Evolutionary conservation across 2,888 invertebrate species (phyloP).

Genomic region (Itoplectis maculator): DNA sequence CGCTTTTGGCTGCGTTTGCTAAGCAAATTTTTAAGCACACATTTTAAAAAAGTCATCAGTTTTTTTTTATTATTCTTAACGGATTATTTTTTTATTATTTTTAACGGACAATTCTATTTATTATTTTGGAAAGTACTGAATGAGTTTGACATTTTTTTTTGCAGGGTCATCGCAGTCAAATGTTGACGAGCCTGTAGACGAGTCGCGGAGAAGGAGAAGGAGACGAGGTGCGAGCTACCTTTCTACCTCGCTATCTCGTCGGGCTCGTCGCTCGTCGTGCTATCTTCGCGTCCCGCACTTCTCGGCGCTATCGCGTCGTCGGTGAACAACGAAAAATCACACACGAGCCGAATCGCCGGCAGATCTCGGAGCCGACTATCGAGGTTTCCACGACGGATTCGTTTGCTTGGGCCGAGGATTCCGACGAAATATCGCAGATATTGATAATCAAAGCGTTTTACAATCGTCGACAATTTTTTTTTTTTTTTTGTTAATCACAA

Average conservation of each 20-base stretch:
- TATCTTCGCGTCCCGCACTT: slow-evolving; percentile 18
- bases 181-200: slow-evolving; percentile 33
- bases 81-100: neutral
- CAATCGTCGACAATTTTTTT: neutral
- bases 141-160: neutral
- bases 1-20: neutral
- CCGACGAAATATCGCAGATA: neutral
- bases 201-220: slow-evolving; percentile 2
- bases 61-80: too few relatives aligned
- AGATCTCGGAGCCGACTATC: neutral
- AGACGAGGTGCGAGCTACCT: slow-evolving; percentile 31
- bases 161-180: slow-evolving; percentile 11
- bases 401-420: neutral
- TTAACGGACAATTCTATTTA: neutral
- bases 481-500: neutral
- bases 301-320: slow-evolving; percentile 44
- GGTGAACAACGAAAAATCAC: neutral
- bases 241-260: slow-evolving; percentile 44
- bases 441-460: neutral
- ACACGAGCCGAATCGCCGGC: neutral
- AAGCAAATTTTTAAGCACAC: neutral
- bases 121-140: neutral
- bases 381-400: neutral
- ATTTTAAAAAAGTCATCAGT: neutral
- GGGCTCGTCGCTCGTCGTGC: slow-evolving; percentile 14